Evolutionary conservation across 2,797 vertebrate species (phyloP), one percentile per base, ranked within the genome.

Genomic region (Acipenser ruthenus): DNA sequence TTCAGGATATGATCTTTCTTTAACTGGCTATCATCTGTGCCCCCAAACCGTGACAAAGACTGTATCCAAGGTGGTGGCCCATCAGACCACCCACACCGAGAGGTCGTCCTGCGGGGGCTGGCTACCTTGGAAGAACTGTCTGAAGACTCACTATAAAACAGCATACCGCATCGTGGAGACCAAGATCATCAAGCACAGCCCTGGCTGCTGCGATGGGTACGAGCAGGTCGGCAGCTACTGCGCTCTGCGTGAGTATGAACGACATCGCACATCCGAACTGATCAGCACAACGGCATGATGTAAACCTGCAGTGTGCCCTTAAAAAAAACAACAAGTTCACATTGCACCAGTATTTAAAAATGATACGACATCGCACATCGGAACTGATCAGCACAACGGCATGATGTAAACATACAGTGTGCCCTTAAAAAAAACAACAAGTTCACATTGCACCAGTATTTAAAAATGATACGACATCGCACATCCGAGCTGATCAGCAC

Each of bases 201-300:
- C 71, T 0, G 73, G 78, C 58, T 98, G 95, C 84, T 97, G 95
- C 37, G 52, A 83, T 0, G 93, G 93, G n/a, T 95, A 90, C 0
- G 89, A 88, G 2, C 92, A 89, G 80, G 80, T 93, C 15, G 94
- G 93, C 10, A 82, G 82, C 68, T 95, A 96, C 80, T 98, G 94
- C 10, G 87, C 87, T 64, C 74, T 89, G 63, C 55, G 93, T 95
- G 81, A 93, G 92, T 93, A 68, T 75, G 23, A 37, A 37, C 23
- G 4, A 3, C 23, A 37, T 37, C 23, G 23, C 23, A 37, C 23
- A 37, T 3, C 23, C 23, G 23, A 4, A 37, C 23, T 37, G 2
- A 37, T 58, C 8, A 10, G 18, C 11, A 23, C 10, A 56, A 4
- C 9, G 49, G n/a, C 6, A 18, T 49, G 50, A 64, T 13, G 6